Evolutionary conservation across 1,140 invertebrate species (phyloP), one percentile per base, ranked within the genome.

Genomic region (Psilanteris sp.): DNA sequence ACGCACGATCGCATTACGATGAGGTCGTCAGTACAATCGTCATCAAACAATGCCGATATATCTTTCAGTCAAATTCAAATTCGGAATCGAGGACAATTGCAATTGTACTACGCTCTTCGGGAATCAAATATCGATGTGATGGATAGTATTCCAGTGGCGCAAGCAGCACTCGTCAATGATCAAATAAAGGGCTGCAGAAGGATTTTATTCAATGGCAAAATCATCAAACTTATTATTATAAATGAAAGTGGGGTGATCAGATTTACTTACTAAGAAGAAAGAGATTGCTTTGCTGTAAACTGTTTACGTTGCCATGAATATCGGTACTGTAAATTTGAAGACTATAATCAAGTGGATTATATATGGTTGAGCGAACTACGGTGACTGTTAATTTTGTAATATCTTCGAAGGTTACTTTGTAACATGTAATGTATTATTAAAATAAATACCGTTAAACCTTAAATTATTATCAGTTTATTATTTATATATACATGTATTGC

Each of bases 31-130:
- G 24, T 54, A 80, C 82, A 83, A 84, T 85, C 78, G 48, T 62
- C 59, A 48, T 75, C 52, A 64, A 79, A 85, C 77, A 83, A 85
- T 83, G 37, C 52, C 66, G 77, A 82, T 83, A 80, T 82, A 83
- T 81, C 80, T 82, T 82, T 83, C 75, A 75, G 44, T 68, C 75
- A 71, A 82, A 75, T 79, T 72, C 73, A 71, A 76, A 81, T 78
- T 67, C 57, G 62, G 76, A 78, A 79, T 72, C 78, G 62, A 79
- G 54, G 76, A 81, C 57, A 81, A 81, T 75, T 71, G 66, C 67
- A 68, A 79, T 79, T 78, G 78, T 79, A 68, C 44, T 10, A 44
- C 26, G 68, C 57, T 29, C 31, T 20, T 26, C 34, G 61, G 48
- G 48, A 26, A 36, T 68, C 36, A 52, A 48, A 44, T 27, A 57